These are phyloP conservation scores for Acanthosepion lycidas DNA, from an alignment of 2,888 invertebrate species.

Conservation along the genomic window DNA sequence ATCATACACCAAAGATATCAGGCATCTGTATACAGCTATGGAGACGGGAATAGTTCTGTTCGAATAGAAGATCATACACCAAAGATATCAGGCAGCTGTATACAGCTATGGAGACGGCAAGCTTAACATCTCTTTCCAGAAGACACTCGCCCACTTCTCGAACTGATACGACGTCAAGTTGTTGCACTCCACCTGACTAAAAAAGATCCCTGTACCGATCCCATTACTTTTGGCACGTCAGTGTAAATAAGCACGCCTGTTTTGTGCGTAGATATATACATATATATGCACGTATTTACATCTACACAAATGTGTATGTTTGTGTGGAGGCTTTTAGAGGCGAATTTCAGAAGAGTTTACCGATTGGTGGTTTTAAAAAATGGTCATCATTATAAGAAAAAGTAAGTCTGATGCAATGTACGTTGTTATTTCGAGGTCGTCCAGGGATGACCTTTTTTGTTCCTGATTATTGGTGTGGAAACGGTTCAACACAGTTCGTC, in stretches of 20 bases:
- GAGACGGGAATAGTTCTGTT: no score
- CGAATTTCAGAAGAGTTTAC: not conserved
- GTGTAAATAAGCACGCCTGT: not conserved
- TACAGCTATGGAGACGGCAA: no score
- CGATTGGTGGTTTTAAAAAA: not conserved
- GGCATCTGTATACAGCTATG: no score
- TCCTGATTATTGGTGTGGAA: constrained; percentile 13
- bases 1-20: no score
- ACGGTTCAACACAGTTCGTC: constrained; percentile 21
- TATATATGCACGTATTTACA: not conserved
- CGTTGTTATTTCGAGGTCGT: not conserved
- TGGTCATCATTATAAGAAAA: not conserved
- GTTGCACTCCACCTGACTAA: no score
- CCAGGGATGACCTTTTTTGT: constrained; percentile 33
- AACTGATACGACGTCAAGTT: no score
- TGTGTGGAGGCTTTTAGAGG: not conserved
- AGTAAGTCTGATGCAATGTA: not conserved
- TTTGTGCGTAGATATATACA: not conserved
- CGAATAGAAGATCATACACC: no score
- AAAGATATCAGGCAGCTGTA: no score
- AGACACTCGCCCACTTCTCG: no score
- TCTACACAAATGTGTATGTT: not conserved
- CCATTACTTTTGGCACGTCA: not conserved
- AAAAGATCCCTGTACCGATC: not conserved
- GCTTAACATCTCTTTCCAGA: no score